Percentiles rank a stretch among this genome's conserved stretches.
phyloP scores from a whole-genome alignment of 2,113 vertebrate species.

The Equus przewalskii region DNA sequence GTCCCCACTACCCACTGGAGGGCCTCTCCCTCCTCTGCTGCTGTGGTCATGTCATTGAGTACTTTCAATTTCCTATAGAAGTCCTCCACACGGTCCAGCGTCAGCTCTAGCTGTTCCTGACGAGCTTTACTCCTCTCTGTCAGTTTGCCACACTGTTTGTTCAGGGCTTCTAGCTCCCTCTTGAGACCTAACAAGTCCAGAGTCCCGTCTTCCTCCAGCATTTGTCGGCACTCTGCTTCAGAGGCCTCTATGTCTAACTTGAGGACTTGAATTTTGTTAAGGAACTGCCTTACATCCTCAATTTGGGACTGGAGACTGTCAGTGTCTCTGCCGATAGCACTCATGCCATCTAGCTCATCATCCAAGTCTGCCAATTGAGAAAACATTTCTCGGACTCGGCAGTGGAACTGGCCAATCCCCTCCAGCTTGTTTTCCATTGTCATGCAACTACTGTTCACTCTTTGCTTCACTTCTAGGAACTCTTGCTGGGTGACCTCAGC shows the following conservation, averaged over 20 bases:
- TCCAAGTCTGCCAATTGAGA: constrained; percentile 96
- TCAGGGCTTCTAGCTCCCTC: constrained; percentile 95
- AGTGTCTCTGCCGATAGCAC: constrained; percentile 93
- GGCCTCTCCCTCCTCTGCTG: constrained; percentile 92
- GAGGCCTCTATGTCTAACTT: constrained; percentile 92
- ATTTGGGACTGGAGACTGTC: constrained; percentile 97
- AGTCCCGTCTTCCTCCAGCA: constrained; percentile 96
- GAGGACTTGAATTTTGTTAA: constrained; percentile 91
- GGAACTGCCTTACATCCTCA: constrained; percentile 92
- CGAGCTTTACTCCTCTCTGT: constrained; percentile 92
- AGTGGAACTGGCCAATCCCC: constrained; percentile 95
- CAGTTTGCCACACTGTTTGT: constrained; percentile 95
- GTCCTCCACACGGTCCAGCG: constrained; percentile 91
- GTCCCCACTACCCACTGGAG: constrained; percentile 94
- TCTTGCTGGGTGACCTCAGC: constrained; percentile 92
- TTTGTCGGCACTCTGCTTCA: constrained; percentile 91
- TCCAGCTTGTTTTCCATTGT: constrained; percentile 95
- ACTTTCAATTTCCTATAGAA: constrained; percentile 93
- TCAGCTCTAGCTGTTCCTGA: constrained; percentile 92
- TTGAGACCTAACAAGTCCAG: constrained; percentile 95
- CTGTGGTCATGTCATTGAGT: constrained; percentile 91
- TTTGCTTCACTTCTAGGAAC: constrained; percentile 91
- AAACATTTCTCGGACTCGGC: constrained; percentile 95
- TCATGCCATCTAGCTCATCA: constrained; percentile 96
- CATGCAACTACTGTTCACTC: constrained; percentile 92